Percentiles rank a stretch among this genome's conserved stretches.
Evolutionary conservation across 1,140 invertebrate genomes (phyloP).

Genomic region (Pentalonia nigronervosa): DNA sequence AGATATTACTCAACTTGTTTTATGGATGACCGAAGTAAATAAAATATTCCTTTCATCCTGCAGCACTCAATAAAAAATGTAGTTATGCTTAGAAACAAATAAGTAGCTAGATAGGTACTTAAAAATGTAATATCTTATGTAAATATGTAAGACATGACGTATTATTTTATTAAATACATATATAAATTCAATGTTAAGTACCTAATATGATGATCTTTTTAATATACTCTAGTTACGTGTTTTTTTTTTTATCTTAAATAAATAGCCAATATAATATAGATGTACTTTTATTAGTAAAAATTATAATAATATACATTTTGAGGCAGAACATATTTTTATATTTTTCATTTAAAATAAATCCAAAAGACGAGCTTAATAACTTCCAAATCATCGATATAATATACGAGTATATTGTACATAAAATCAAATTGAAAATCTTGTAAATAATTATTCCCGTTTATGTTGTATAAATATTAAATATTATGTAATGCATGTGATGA

Average conservation of each 20-base stretch:
- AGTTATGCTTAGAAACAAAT: not conserved
- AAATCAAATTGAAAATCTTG: not conserved
- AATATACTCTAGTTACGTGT: not conserved
- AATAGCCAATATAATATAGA: not conserved
- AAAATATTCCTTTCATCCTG: not conserved
- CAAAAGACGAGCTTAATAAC: not conserved
- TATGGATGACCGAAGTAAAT: not conserved
- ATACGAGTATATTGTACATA: not conserved
- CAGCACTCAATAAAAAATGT: not conserved
- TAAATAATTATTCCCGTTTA: not conserved
- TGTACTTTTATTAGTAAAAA: not conserved
- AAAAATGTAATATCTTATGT: not conserved
- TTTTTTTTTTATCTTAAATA: conserved; percentile 6
- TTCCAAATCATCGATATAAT: not conserved
- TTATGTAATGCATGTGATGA: no score
- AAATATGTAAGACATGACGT: not conserved
- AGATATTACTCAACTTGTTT: not conserved
- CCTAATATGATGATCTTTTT: not conserved
- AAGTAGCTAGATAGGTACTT: not conserved
- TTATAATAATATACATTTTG: not conserved
- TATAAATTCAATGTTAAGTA: conserved; percentile 22
- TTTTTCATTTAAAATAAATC: no score
- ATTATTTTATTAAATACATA: not conserved
- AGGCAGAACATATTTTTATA: not conserved
- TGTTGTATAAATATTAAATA: no score